phyloP scores from a whole-genome alignment of 1,140 invertebrate genomes.

The Drosophila simulans region DNA sequence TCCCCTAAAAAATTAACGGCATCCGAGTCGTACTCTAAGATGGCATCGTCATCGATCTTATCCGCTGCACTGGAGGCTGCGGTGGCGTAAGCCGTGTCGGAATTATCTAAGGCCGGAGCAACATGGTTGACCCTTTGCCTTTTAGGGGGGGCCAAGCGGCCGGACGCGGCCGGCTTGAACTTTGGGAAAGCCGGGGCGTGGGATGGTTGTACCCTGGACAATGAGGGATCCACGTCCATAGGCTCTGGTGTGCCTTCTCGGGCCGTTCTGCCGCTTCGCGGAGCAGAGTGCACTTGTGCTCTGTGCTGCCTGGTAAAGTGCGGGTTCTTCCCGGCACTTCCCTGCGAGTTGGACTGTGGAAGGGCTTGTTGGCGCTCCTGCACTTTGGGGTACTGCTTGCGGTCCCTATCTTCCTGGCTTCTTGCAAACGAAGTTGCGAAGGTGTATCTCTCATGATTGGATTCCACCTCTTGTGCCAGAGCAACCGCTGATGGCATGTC shows the following conservation, averaged over 20 bases:
- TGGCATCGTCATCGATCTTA: background rate
- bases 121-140: background rate
- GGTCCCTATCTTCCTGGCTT: conserved; percentile 13
- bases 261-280: too few species aligned
- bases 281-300: too few species aligned
- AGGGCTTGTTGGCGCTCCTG: background rate
- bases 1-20: background rate
- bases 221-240: too few species aligned
- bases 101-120: background rate
- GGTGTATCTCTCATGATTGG: conserved; percentile 8
- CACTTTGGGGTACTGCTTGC: background rate
- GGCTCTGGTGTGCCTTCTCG: too few species aligned
- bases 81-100: background rate
- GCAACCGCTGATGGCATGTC: conserved; percentile 8
- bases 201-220: too few species aligned
- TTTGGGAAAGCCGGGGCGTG: too few species aligned
- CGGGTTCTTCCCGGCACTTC: too few species aligned
- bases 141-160: too few species aligned
- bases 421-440: conserved; percentile 22
- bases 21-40: background rate
- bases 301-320: too few species aligned
- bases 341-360: too few species aligned
- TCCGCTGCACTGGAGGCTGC: background rate
- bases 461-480: conserved; percentile 19
- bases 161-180: too few species aligned